These are phyloP conservation scores for Elymnias hypermnestra DNA, from an alignment of 1,140 invertebrate species.

Conservation along the genomic window DNA sequence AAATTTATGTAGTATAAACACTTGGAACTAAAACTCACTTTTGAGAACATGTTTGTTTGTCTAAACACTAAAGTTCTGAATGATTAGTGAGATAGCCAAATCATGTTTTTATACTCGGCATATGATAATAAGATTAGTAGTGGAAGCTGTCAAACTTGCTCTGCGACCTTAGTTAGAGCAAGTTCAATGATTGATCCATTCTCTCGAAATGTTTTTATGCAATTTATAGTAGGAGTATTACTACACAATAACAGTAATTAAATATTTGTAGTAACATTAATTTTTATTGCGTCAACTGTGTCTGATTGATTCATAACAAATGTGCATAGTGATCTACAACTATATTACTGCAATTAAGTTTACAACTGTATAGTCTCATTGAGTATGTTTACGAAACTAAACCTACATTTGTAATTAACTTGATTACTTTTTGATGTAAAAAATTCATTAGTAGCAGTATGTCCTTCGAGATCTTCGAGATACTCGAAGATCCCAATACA, in stretches of 20 bases:
- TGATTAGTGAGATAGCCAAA: slow-evolving; percentile 11
- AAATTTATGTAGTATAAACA: background rate
- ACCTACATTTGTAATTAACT: too few species aligned
- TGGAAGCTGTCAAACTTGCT: slow-evolving; percentile 36
- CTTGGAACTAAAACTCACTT: slow-evolving; percentile 17
- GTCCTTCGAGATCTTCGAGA: too few species aligned
- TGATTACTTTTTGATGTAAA: too few species aligned
- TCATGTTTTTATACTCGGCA: slow-evolving; percentile 22
- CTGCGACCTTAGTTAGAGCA: slow-evolving; percentile 27
- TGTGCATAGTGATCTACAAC: too few species aligned
- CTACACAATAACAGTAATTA: slow-evolving; percentile 3
- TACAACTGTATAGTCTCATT: too few species aligned
- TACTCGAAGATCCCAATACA: too few species aligned
- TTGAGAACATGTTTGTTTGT: slow-evolving; percentile 25
- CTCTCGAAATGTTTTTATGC: slow-evolving; percentile 14
- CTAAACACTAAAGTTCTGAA: slow-evolving; percentile 15
- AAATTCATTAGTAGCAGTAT: too few species aligned
- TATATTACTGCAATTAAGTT: too few species aligned
- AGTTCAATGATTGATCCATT: slow-evolving; percentile 19
- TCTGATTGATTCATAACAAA: background rate
- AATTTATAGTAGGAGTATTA: slow-evolving; percentile 9
- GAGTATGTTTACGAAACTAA: too few species aligned
- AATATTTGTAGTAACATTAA: background rate
- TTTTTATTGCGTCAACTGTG: background rate
- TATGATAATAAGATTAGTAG: slow-evolving; percentile 24